Percentiles rank a stretch among this genome's conserved stretches.
Evolutionary conservation across 2,797 vertebrate genomes (phyloP).

Genomic region (Takifugu ocellatus): DNA sequence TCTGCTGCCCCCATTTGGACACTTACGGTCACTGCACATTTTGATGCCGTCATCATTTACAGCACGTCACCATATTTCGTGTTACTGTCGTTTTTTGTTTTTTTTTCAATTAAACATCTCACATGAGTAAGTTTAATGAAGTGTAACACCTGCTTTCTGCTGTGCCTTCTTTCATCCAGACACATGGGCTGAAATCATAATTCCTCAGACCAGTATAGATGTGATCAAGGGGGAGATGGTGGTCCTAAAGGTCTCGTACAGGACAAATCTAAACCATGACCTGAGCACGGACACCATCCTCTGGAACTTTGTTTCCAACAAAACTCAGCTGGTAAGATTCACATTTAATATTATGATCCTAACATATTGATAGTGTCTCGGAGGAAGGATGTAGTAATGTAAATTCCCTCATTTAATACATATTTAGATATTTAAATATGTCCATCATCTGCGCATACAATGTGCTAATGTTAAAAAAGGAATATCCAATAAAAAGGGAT

Average conservation of each 20-base stretch:
- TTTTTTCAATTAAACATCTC: neutral
- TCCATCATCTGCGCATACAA: no score
- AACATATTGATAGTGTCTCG: no score
- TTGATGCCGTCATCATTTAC: neutral
- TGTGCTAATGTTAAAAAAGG: no score
- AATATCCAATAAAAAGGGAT: no score
- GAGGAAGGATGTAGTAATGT: conserved; percentile 9
- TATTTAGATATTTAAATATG: no score
- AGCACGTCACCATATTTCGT: neutral
- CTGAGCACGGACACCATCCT: conserved; percentile 44
- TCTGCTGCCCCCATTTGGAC: conserved; percentile 66
- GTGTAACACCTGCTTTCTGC: neutral
- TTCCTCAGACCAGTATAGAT: conserved; percentile 61
- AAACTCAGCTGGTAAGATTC: conserved; percentile 44
- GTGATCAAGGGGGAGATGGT: conserved; percentile 76
- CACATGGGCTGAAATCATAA: conserved; percentile 43
- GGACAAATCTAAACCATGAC: neutral
- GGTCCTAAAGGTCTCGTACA: conserved; percentile 75
- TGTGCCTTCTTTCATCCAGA: conserved; percentile 44
- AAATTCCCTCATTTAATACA: neutral
- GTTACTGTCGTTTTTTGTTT: neutral
- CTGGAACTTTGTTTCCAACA: conserved; percentile 65
- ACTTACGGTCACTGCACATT: conserved; percentile 22
- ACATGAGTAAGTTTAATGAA: neutral
- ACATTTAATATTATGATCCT: no score